Base-by-base conservation (phyloP, 2,797 vertebrate species). In the Amniataba percoides region DNA sequence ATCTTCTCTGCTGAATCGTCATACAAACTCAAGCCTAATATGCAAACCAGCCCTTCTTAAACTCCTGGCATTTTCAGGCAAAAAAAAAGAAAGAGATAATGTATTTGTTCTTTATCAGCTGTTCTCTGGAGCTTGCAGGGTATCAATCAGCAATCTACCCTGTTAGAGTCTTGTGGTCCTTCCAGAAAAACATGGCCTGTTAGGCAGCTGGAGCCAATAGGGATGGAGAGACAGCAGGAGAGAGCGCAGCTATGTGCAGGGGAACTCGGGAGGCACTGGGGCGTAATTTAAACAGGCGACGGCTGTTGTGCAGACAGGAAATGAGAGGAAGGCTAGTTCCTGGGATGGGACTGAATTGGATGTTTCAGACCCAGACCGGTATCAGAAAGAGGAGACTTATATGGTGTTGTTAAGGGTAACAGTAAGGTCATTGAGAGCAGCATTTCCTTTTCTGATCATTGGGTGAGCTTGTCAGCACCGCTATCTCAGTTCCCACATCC, bases 281-380 rank as follows among this genome's bases (percentile, higher is more conserved):
- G 96, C 93, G 89, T 98, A 98, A 99, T 98, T 99, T 96, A 97
- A 98, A 97, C 97, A 99, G 97, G 97, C 97, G 96, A 97, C 96
- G 96, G 95, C 95, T 95, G 93, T 93, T 94, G 95, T 89, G 92
- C 97, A 98, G 97, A 97, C 97, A 98, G 98, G 98, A 99, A 99
- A 99, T 97, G 97, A 98, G 97, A 95, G 94, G 95, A 97, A 96
- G 96, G 95, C 95, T 91, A 96, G 96, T 97, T 97, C 97, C 96
- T 97, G 96, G 96, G 96, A 96, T 95, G 95, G 96, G 64, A 96
- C 97, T 96, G 96, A 97, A 97, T 96, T 97, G 96, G 96, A 97
- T 96, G 96, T 96, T 97, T 97, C 95, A 95, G 94, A 88, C 95
- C 95, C 94, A 96, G 96, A 95, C 96, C 94, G 95, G 95, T 96